Evolutionary conservation across 2,888 invertebrate species (phyloP), one percentile per base, ranked within the genome.

Genomic region (Eilema caniola): DNA sequence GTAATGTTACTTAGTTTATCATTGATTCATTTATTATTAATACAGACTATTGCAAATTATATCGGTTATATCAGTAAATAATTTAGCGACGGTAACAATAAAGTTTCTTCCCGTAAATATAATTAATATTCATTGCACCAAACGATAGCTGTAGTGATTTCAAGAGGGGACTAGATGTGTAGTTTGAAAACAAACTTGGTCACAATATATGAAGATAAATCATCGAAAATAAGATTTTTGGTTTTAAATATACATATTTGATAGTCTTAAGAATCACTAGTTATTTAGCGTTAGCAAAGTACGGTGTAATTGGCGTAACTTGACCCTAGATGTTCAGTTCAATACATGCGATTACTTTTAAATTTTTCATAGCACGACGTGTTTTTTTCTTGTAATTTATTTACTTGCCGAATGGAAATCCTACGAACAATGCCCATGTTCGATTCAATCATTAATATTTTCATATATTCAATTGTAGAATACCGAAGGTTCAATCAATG

Each of bases 91-190:
- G 71, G 76, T 78, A 79, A 76, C 72, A 20, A 71, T 75, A 74
- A 56, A 66, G n/a, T 74, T 70, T 67, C 70, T 73, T 71, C 23
- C n/a, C 25, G 73, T 73, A 74, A 76, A 78, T 75, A 81, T 65
- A 62, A 57, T 56, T 28, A 33, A 75, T 76, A 67, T 73, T 73
- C 72, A 81, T 85, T 85, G 82, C 84, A 86, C 82, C 84, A 83
- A 84, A 83, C 69, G 69, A 76, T 72, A 71, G 65, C 66, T 75
- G 47, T 71, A 33, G 33, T 66, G 76, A 81, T 83, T 73, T 81
- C 75, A 79, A 71, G 75, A n/a, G 69, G 69, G 68, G 87, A 87
- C 89, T 89, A 88, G 86, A 85, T 69, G 72, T 66, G 71, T 68
- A 64, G 64, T 70, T 74, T 68, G 59, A 71, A 74, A 74, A 77